Evolutionary conservation across 2,888 invertebrate species (phyloP), one percentile per base, ranked within the genome.

Genomic region (Drosophila borborema): DNA sequence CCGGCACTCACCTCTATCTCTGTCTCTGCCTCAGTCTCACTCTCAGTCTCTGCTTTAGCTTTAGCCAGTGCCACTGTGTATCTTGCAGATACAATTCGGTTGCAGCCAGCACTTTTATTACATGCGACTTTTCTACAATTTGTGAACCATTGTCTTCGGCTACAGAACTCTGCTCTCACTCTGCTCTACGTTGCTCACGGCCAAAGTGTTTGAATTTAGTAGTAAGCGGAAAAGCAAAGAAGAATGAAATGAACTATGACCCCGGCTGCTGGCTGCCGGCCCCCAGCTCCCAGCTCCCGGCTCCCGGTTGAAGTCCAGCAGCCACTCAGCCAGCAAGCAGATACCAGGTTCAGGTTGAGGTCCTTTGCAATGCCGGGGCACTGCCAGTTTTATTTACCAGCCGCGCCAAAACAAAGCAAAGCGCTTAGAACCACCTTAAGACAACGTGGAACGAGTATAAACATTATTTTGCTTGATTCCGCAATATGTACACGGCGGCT

Each of bases 61-160:
- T 48, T 16, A 28, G 55, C 34, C 48, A 20, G n/a, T 64, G 80
- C 64, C 48, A 75, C 66, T 80, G 66, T 85, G 89, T 89, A 81
- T 89, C 89, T 89, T 86, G 73, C 71, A 89, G 89, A 83, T 89
- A 84, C 85, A 77, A 81, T 87, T 89, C 86, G 86, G 82, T 78
- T 89, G 90, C 88, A 85, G 89, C 87, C 89, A 85, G 85, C 89
- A 84, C 89, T 85, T 85, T 89, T 85, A 85, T 85, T 87, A 89
- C 85, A 81, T 81, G 87, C 85, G 85, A 85, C 89, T 83, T 88
- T 83, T 88, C 83, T 81, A 86, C 83, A 83, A 83, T 82, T 83
- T 83, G 89, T 88, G 88, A 82, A 86, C 82, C 83, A 86, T 88
- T 83, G 88, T 83, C 82, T 83, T 75, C 71, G 62, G 63, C 49